Conservation (phyloP, 2,113 vertebrate genomes). For the Toxotes jaculatrix region DNA sequence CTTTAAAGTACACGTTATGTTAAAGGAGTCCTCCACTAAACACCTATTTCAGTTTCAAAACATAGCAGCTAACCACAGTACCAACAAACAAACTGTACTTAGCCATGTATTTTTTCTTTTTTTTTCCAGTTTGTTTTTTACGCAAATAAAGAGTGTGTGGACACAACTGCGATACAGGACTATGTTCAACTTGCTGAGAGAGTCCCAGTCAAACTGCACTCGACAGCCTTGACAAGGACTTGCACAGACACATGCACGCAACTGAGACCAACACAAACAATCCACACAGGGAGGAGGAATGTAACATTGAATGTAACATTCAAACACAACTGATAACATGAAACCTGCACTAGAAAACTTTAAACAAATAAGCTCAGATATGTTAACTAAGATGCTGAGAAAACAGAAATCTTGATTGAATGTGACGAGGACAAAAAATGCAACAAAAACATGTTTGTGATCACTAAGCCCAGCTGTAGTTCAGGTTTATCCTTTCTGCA, state of each 20-base stretch:
- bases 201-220: not conserved
- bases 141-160: not conserved
- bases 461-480: not conserved
- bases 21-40: not conserved
- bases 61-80: not conserved
- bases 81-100: not conserved
- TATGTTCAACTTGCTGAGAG: not conserved
- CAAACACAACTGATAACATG: not conserved
- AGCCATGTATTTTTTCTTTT: too few relatives aligned
- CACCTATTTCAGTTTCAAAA: not conserved
- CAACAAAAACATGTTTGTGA: not conserved
- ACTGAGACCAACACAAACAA: slow-evolving; percentile 20
- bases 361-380: not conserved
- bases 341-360: not conserved
- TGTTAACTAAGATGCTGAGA: not conserved
- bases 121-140: not conserved
- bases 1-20: not conserved
- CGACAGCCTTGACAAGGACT: not conserved
- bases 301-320: not conserved
- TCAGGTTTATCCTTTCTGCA: not conserved
- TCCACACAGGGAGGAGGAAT: slow-evolving; percentile 1
- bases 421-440: not conserved
- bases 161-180: not conserved
- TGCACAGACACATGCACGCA: not conserved
- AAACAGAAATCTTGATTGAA: not conserved